Evolutionary conservation across 2,888 invertebrate genomes (phyloP).

Genomic region (Macrostomum cliftonense): DNA sequence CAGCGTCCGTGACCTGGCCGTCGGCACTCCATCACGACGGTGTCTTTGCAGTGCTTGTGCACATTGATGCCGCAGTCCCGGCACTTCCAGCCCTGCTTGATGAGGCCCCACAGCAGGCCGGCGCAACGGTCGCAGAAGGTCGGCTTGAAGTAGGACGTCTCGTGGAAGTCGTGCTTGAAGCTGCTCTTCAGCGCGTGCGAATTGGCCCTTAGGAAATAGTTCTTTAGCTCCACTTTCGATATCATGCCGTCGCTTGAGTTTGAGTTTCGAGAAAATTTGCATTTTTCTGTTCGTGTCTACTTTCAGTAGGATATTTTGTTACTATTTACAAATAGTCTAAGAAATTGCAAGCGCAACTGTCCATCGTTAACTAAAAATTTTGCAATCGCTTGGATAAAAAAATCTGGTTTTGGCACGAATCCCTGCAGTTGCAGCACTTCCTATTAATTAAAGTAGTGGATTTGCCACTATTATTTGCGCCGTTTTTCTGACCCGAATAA

Average conservation of each 20-base stretch:
- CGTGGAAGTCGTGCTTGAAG: conserved; percentile 45
- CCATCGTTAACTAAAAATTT: too few relatives aligned
- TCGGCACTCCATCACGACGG: conserved; percentile 43
- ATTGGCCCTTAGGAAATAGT: conserved; percentile 43
- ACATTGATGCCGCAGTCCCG: conserved; percentile 43
- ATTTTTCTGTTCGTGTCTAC: too few relatives aligned
- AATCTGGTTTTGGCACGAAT: too few relatives aligned
- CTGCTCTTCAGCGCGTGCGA: conserved; percentile 42
- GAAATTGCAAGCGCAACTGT: too few relatives aligned
- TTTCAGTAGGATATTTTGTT: too few relatives aligned
- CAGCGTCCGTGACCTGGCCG: conserved; percentile 8
- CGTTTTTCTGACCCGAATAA: too few relatives aligned
- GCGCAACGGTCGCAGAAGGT: conserved; percentile 45
- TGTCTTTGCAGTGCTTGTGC: conserved; percentile 43
- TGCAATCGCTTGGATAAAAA: too few relatives aligned
- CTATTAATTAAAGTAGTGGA: too few relatives aligned
- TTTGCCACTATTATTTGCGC: too few relatives aligned
- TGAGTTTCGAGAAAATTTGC: too few relatives aligned
- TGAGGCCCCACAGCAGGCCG: conserved; percentile 44
- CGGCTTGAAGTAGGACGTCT: conserved; percentile 45
- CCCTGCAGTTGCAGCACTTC: too few relatives aligned
- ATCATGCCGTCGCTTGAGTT: conserved; percentile 43
- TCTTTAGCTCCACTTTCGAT: conserved; percentile 42
- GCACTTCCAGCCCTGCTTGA: conserved; percentile 45
- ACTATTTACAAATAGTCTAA: too few relatives aligned